These are phyloP conservation scores for Ispidina picta DNA, from an alignment of 2,797 vertebrate genomes.

Conservation along the genomic window DNA sequence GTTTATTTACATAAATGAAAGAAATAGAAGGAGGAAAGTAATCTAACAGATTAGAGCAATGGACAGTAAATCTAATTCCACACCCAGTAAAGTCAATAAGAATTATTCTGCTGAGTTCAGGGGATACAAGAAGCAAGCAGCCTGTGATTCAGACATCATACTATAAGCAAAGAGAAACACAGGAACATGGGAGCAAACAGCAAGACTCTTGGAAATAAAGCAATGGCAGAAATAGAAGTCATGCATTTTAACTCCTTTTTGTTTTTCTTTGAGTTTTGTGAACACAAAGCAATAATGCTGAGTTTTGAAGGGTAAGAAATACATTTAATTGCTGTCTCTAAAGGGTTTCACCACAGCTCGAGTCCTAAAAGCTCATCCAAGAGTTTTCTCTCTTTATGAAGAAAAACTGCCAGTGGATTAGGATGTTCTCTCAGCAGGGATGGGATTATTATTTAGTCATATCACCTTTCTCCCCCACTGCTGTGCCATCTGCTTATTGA, in stretches of 20 bases:
- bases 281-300: background rate
- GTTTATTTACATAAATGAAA: conserved; percentile 27
- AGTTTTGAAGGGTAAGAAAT: background rate
- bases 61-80: conserved; percentile 54
- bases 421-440: background rate
- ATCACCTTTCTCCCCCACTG: background rate
- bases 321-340: background rate
- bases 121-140: background rate
- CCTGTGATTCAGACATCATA: background rate
- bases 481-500: background rate
- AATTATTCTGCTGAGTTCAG: conserved; percentile 29
- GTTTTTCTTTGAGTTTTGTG: background rate
- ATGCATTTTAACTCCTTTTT: background rate
- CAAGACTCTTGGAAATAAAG: background rate
- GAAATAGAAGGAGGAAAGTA: conserved; percentile 12
- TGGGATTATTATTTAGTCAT: background rate
- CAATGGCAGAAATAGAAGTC: background rate
- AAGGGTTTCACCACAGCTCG: background rate
- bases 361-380: background rate
- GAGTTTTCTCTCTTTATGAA: background rate
- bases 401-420: background rate
- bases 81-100: conserved; percentile 28
- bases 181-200: background rate
- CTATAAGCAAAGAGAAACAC: background rate
- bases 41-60: conserved; percentile 38